Percentiles rank a stretch among this genome's conserved stretches.
Conservation (phyloP, 1,140 invertebrate genomes). For the Triops cancriformis region DNA sequence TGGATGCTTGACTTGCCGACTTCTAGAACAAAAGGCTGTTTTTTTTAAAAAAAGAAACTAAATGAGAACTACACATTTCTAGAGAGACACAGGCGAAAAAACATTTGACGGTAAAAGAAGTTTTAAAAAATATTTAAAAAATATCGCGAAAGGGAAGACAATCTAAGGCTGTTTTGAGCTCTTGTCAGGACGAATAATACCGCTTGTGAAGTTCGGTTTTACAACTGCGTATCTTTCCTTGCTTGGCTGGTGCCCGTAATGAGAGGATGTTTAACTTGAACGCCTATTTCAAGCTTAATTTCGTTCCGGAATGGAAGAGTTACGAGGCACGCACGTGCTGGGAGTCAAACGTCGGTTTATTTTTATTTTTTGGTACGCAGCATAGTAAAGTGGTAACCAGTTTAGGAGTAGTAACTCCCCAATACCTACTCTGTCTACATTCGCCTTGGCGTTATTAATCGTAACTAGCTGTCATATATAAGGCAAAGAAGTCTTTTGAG, state of each 20-base stretch:
- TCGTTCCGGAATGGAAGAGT: neutral
- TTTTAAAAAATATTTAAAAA: neutral
- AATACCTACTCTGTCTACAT: neutral
- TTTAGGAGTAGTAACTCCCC: neutral
- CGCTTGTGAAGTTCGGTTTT: neutral
- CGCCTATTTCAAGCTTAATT: neutral
- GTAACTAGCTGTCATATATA: neutral
- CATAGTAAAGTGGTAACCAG: neutral
- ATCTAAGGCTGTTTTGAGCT: neutral
- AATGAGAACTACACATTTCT: too few relatives aligned
- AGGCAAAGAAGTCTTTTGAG: neutral
- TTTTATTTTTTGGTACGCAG: neutral
- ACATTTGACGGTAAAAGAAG: too few relatives aligned
- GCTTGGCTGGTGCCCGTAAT: neutral
- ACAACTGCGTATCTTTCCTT: neutral
- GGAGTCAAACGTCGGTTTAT: neutral
- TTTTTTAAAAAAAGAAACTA: too few relatives aligned
- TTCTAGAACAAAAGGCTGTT: too few relatives aligned
- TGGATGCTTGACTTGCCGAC: too few relatives aligned
- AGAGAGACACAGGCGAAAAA: too few relatives aligned
- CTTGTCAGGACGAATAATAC: neutral
- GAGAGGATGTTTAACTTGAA: neutral
- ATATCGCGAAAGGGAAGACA: neutral
- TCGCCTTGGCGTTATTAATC: slow-evolving; percentile 4
- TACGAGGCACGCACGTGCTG: neutral